Conservation (phyloP, 2,888 invertebrate genomes). For the Diadegma fenestrale region DNA sequence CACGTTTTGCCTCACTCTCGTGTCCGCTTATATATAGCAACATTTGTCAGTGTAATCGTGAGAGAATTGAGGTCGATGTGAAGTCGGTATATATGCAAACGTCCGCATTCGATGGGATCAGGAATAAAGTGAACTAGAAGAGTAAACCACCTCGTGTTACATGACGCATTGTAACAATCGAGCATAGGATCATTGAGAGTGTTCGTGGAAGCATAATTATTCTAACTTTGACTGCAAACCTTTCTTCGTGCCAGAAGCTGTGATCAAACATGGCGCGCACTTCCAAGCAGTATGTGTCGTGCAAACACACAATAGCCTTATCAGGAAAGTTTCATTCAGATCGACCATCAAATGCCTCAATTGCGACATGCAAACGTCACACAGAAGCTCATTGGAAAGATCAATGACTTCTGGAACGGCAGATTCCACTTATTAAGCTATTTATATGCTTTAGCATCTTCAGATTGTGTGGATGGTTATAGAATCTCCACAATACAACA, state of each 20-base stretch:
- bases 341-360: neutral
- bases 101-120: conserved; percentile 54
- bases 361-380: neutral
- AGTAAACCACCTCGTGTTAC: neutral
- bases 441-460: neutral
- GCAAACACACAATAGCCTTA: neutral
- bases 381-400: neutral
- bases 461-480: conserved; percentile 16
- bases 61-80: conserved; percentile 59
- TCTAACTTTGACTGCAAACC: neutral
- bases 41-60: conserved; percentile 7
- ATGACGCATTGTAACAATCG: conserved; percentile 16
- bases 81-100: conserved; percentile 24
- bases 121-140: conserved; percentile 12
- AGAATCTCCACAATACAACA: conserved; percentile 26
- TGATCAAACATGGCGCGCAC: neutral
- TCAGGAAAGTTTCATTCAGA: neutral
- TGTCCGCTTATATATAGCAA: conserved; percentile 3
- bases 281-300: neutral
- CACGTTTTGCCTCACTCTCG: conserved; percentile 40
- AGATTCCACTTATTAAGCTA: neutral
- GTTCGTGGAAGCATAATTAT: neutral
- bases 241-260: neutral
- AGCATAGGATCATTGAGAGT: neutral
- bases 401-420: neutral